Conservation (phyloP, 2,888 invertebrate genomes). For the Spilosoma lubricipeda region DNA sequence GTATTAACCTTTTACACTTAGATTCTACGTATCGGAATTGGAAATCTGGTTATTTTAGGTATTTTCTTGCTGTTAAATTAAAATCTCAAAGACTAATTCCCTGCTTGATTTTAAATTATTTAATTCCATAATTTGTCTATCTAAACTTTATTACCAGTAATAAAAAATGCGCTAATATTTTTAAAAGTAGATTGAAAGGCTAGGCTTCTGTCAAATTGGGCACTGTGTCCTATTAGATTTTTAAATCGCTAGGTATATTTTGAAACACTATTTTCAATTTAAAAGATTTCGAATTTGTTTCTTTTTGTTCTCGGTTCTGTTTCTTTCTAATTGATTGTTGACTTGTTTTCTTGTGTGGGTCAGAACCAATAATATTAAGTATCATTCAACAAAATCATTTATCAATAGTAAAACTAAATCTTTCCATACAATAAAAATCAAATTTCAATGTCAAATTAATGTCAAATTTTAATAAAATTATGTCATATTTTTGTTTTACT, state of each 20-base stretch:
- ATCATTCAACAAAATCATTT: not conserved
- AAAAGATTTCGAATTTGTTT: not conserved
- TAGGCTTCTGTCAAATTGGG: not conserved
- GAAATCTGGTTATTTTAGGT: not conserved
- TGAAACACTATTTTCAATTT: not conserved
- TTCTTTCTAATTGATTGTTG: not conserved
- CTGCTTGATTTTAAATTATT: not conserved
- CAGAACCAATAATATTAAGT: no score
- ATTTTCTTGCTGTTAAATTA: not conserved
- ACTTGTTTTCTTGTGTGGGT: not conserved
- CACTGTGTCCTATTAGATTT: not conserved
- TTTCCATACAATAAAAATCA: not conserved
- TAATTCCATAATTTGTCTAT: not conserved
- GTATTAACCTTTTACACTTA: slow-evolving; percentile 25
- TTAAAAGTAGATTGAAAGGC: not conserved
- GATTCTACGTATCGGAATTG: not conserved
- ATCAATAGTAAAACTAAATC: not conserved
- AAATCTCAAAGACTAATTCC: not conserved
- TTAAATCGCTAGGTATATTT: not conserved
- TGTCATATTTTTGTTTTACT: no score
- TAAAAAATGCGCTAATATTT: not conserved
- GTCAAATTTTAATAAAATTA: not conserved
- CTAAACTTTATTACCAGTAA: not conserved
- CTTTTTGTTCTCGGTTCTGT: not conserved
- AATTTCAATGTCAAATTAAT: slow-evolving; percentile 3